Evolutionary conservation across 2,797 vertebrate genomes (phyloP).

Genomic region (Geotrypetes seraphini): DNA sequence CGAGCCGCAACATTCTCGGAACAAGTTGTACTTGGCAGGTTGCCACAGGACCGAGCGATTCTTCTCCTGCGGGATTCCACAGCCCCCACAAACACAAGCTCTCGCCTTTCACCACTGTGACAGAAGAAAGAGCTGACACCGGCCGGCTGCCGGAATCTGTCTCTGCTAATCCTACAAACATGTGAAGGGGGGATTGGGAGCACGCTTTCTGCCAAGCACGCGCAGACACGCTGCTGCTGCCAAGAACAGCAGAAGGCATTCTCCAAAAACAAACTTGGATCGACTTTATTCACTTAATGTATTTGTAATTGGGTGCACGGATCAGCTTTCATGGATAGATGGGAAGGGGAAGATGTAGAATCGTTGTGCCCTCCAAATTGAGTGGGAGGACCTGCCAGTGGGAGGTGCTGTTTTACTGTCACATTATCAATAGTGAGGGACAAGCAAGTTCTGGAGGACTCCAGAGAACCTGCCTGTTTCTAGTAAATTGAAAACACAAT

Average conservation of each 20-base stretch:
- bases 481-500: too few relatives aligned
- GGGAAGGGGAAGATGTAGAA: not conserved
- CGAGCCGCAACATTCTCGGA: slow-evolving; percentile 22
- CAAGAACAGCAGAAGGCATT: not conserved
- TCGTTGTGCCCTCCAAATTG: too few relatives aligned
- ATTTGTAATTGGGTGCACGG: not conserved
- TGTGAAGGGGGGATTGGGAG: too few relatives aligned
- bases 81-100: slow-evolving; percentile 40
- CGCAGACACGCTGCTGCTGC: not conserved
- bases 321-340: slow-evolving; percentile 1
- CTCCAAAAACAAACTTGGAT: not conserved
- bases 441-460: too few relatives aligned
- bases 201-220: not conserved
- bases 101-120: slow-evolving; percentile 35
- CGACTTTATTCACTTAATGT: not conserved
- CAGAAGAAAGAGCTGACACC: slow-evolving; percentile 34
- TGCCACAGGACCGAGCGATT: slow-evolving; percentile 30
- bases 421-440: too few relatives aligned
- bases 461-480: too few relatives aligned
- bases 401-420: too few relatives aligned
- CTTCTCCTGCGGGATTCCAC: slow-evolving; percentile 36
- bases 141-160: slow-evolving; percentile 24
- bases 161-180: too few relatives aligned
- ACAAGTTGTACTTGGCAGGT: slow-evolving; percentile 42
- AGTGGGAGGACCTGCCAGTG: too few relatives aligned